Percentiles rank a stretch among this genome's conserved stretches.
Evolutionary conservation across 2,888 invertebrate species (phyloP).

Genomic region (Eupithecia inturbata): DNA sequence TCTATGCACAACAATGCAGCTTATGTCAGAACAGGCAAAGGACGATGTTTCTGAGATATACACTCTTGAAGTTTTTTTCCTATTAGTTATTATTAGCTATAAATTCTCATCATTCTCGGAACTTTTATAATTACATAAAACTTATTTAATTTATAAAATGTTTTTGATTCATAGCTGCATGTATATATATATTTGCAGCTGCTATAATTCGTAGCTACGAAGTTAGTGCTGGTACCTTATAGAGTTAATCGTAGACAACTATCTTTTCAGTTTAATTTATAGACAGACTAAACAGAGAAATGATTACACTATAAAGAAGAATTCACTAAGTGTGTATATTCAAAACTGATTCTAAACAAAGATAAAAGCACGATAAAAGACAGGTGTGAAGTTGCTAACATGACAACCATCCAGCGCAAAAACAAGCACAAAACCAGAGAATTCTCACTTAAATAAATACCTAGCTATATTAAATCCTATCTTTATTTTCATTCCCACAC

Average conservation of each 20-base stretch:
- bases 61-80: background rate
- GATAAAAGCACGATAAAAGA: conserved; percentile 18
- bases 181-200: too few species aligned
- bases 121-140: too few species aligned
- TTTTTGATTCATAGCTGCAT: too few species aligned
- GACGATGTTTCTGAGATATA: background rate
- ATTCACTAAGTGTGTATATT: background rate
- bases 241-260: background rate
- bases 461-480: conserved; percentile 5
- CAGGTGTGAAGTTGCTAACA: conserved; percentile 30
- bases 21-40: background rate
- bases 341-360: conserved; percentile 2
- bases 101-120: background rate
- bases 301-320: background rate
- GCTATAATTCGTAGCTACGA: background rate
- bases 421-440: conserved; percentile 14
- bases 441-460: conserved; percentile 19
- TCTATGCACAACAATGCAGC: background rate
- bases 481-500: background rate
- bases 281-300: background rate
- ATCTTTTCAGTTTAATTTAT: background rate
- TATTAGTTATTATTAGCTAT: background rate
- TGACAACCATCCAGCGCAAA: conserved; percentile 25
- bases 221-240: background rate
- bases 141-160: too few species aligned